Percentiles rank a stretch among this genome's conserved stretches.
Evolutionary conservation across 1,140 invertebrate genomes (phyloP).

Genomic region (Neoseiulus cucumeris): DNA sequence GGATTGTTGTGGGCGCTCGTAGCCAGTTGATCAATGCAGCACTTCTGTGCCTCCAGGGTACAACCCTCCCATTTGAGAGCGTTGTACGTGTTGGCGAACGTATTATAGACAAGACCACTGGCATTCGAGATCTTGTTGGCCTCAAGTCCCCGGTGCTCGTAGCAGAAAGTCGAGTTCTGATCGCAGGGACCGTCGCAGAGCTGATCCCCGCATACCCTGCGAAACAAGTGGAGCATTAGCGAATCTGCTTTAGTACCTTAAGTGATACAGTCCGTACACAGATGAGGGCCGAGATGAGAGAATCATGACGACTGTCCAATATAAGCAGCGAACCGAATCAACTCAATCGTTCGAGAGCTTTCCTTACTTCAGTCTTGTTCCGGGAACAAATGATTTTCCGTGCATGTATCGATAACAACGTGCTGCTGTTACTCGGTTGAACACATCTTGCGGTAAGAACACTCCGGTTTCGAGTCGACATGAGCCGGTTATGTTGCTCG

Average conservation of each 20-base stretch:
- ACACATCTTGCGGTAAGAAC: background rate
- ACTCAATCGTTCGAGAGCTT: background rate
- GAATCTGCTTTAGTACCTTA: no score
- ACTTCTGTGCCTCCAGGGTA: background rate
- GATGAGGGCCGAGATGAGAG: background rate
- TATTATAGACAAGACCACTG: constrained; percentile 1
- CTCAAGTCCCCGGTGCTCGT: background rate
- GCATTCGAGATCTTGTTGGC: background rate
- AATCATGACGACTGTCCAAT: background rate
- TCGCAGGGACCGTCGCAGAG: background rate
- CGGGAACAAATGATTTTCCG: background rate
- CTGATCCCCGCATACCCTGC: background rate
- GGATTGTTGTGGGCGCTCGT: background rate
- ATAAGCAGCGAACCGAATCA: background rate
- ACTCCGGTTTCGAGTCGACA: background rate
- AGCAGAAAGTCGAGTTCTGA: background rate
- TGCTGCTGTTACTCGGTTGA: background rate
- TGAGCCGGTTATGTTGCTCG: background rate
- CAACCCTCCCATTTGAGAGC: constrained; percentile 6
- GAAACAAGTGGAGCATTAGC: no score
- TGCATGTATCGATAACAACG: constrained; percentile 9
- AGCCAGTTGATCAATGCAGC: background rate
- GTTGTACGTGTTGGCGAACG: background rate
- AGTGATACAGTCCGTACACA: no score
- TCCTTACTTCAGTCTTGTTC: background rate